Percentiles rank a stretch among this genome's conserved stretches.
phyloP scores from a whole-genome alignment of 2,797 vertebrate species.

The Podarcis siculus region DNA sequence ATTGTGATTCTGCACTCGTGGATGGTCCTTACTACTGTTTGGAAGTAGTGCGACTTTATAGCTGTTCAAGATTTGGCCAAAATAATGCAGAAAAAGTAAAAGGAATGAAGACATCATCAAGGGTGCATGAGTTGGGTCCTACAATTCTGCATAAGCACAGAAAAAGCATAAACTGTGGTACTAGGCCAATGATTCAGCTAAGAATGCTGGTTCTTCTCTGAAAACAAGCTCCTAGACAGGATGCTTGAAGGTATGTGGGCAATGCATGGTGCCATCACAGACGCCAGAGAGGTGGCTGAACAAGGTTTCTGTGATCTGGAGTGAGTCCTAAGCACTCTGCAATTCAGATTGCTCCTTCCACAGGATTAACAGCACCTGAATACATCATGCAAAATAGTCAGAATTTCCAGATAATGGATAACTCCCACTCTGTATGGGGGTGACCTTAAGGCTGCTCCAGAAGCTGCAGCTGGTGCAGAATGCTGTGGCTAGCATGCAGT shows the following conservation, averaged over 20 bases:
- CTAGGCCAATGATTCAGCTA: neutral
- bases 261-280: neutral
- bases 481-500: no score
- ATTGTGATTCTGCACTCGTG: neutral
- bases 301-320: neutral
- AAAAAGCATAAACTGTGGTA: neutral
- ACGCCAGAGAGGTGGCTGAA: neutral
- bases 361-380: neutral
- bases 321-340: neutral
- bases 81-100: neutral
- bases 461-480: no score
- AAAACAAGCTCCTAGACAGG: neutral
- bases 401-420: neutral
- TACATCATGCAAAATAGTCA: neutral
- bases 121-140: neutral
- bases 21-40: neutral
- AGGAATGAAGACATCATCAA: neutral
- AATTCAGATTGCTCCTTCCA: neutral
- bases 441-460: no score
- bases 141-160: neutral
- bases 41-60: neutral
- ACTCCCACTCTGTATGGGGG: no score
- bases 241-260: neutral
- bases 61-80: neutral
- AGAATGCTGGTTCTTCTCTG: neutral